phyloP scores from a whole-genome alignment of 1,140 invertebrate genomes.

The Watersipora subatra region DNA sequence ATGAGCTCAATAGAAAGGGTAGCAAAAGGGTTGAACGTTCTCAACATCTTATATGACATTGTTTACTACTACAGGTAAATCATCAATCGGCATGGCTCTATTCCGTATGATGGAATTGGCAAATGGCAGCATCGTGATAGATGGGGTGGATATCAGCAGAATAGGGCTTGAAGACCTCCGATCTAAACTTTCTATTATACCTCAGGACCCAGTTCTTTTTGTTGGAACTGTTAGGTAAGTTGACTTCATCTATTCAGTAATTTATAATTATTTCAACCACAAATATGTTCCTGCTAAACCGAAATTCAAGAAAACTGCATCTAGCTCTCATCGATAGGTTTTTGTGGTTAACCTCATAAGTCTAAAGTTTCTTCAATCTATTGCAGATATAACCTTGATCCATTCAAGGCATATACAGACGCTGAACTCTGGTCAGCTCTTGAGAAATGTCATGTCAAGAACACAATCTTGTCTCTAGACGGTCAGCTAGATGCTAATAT shows the following conservation, averaged over 20 bases:
- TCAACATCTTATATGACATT: neutral
- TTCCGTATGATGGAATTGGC: slow-evolving; percentile 46
- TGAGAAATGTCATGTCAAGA: slow-evolving; percentile 48
- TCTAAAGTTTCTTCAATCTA: no score
- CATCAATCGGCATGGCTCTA: slow-evolving; percentile 44
- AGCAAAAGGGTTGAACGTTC: no score
- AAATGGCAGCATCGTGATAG: slow-evolving; percentile 31
- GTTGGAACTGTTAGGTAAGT: slow-evolving; percentile 36
- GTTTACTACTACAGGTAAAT: slow-evolving; percentile 52
- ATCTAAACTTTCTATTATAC: slow-evolving; percentile 35
- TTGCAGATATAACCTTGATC: slow-evolving; percentile 50
- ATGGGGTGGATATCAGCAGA: slow-evolving; percentile 25
- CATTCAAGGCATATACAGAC: slow-evolving; percentile 46
- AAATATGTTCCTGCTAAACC: no score
- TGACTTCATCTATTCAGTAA: slow-evolving; percentile 28
- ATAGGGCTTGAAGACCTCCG: slow-evolving; percentile 33
- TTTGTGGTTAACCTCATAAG: no score
- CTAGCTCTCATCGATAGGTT: no score
- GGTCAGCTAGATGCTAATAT: slow-evolving; percentile 39
- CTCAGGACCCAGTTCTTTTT: slow-evolving; percentile 46
- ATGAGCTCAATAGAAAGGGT: no score
- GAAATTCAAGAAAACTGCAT: no score
- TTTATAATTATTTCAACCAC: slow-evolving; percentile 19
- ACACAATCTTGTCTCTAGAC: slow-evolving; percentile 29
- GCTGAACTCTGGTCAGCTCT: slow-evolving; percentile 50